phyloP scores from a whole-genome alignment of 2,113 vertebrate species.

The Eurypyga helias region DNA sequence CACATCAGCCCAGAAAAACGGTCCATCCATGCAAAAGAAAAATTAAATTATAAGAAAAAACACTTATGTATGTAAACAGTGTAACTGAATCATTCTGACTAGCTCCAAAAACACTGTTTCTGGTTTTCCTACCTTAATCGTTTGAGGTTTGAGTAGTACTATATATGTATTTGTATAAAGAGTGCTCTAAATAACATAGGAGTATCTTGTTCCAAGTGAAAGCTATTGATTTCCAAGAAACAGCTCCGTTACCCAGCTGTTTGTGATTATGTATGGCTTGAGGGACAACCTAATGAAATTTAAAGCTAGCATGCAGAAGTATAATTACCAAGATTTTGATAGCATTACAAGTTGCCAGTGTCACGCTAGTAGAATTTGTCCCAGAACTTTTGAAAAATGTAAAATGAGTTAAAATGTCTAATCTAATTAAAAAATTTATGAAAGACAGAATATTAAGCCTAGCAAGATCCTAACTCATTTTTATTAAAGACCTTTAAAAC shows the following conservation, averaged over 20 bases:
- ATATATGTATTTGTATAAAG: background rate
- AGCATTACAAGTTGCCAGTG: background rate
- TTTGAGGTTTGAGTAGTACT: background rate
- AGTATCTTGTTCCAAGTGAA: background rate
- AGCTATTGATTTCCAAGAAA: background rate
- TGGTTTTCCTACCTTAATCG: background rate
- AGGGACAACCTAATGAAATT: background rate
- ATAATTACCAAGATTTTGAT: background rate
- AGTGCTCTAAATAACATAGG: background rate
- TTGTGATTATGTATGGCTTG: background rate
- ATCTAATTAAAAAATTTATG: background rate
- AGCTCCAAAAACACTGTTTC: background rate
- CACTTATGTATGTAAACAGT: rapidly evolving
- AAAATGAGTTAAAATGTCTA: background rate
- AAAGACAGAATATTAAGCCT: background rate
- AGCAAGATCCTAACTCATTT: background rate
- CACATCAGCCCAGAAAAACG: background rate
- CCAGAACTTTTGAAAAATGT: background rate
- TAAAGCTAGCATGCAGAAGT: background rate
- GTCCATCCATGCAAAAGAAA: background rate
- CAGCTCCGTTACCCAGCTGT: background rate
- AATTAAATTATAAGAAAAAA: background rate
- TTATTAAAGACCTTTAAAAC: background rate
- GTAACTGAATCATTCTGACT: background rate
- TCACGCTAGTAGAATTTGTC: background rate